phyloP scores from a whole-genome alignment of 2,113 vertebrate genomes.

The Falco punctatus region DNA sequence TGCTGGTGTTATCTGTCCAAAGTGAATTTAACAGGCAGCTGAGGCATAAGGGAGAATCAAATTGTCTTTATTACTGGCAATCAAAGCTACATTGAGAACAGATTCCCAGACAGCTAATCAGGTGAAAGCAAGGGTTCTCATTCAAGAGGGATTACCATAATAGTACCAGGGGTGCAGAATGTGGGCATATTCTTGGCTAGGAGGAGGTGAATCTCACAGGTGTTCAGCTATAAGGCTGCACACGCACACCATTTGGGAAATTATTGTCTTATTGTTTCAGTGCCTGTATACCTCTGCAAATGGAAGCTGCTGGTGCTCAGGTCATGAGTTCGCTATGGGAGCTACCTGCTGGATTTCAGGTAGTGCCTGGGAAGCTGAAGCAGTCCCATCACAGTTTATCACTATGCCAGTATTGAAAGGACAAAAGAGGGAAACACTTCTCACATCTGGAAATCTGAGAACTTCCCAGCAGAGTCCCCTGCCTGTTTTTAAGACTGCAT shows the following conservation, averaged over 20 bases:
- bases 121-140: background rate
- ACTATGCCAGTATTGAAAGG: background rate
- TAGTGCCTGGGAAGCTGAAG: no score
- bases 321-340: background rate
- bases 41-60: background rate
- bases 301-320: background rate
- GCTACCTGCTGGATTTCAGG: background rate
- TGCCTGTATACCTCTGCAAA: background rate
- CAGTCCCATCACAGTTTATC: no score
- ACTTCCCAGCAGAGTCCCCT: background rate
- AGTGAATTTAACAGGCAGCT: background rate
- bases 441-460: background rate
- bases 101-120: background rate
- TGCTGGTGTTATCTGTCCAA: background rate
- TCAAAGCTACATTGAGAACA: background rate
- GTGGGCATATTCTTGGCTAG: background rate
- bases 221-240: background rate
- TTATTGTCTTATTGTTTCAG: background rate
- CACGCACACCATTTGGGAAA: background rate
- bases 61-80: background rate
- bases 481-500: background rate
- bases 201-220: background rate
- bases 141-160: background rate
- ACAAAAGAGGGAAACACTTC: background rate
- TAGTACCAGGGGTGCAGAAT: background rate